Evolutionary conservation across 2,888 invertebrate genomes (phyloP).

Genomic region (Andrena bucephala): DNA sequence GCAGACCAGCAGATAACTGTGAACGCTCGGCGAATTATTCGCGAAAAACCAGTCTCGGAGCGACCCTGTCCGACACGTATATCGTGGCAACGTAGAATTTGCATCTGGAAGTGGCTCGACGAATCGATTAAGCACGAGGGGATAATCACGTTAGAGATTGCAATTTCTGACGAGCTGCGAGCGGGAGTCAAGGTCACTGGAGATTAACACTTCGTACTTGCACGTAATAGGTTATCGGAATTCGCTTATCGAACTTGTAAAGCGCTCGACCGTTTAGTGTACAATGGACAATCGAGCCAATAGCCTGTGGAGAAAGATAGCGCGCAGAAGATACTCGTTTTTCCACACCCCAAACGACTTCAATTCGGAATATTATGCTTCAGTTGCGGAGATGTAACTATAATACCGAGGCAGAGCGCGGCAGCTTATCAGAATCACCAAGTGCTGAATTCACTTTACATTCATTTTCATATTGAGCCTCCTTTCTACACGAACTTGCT

Average conservation of each 20-base stretch:
- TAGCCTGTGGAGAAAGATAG: constrained; percentile 3
- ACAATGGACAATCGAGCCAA: constrained; percentile 5
- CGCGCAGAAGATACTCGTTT: background rate
- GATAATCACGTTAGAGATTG: constrained; percentile 56
- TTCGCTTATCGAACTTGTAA: constrained; percentile 34
- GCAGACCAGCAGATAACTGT: constrained; percentile 49
- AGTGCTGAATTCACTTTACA: too few relatives aligned
- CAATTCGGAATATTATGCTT: background rate
- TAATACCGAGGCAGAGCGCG: too few relatives aligned
- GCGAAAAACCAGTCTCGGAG: constrained; percentile 16
- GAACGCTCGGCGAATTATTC: constrained; percentile 33
- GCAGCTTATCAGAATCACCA: too few relatives aligned
- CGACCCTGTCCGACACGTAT: too few relatives aligned
- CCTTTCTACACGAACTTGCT: too few relatives aligned
- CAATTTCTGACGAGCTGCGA: constrained; percentile 47
- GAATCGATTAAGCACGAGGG: constrained; percentile 50
- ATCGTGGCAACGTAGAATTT: background rate
- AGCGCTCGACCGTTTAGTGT: constrained; percentile 26
- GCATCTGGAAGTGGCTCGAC: constrained; percentile 4
- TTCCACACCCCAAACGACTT: constrained; percentile 3
- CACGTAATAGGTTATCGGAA: constrained; percentile 30
- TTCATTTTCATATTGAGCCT: too few relatives aligned
- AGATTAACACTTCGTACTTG: constrained; percentile 36
- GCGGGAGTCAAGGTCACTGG: constrained; percentile 47
- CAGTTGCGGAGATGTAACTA: background rate